Evolutionary conservation across 2,888 invertebrate genomes (phyloP).

Genomic region (Siphlonurus alternatus): DNA sequence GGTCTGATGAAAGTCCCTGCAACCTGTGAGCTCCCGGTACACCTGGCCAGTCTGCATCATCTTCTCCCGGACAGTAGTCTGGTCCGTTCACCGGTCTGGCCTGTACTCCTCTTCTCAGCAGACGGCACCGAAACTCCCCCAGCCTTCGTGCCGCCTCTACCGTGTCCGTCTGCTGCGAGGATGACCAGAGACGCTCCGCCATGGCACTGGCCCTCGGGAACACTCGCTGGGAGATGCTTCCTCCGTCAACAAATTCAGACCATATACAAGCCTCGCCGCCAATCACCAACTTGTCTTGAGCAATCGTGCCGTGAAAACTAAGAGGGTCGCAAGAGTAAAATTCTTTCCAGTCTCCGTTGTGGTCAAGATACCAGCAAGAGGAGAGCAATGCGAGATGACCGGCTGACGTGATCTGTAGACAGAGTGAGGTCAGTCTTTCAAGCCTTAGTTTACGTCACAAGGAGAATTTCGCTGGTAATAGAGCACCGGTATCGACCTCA

Average conservation of each 20-base stretch:
- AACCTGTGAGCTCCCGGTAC: too few species aligned
- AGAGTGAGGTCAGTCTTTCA: too few species aligned
- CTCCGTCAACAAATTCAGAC: constrained; percentile 67
- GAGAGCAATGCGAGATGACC: constrained; percentile 56
- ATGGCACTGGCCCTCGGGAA: constrained; percentile 79
- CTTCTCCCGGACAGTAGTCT: constrained; percentile 23
- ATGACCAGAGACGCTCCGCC: constrained; percentile 67
- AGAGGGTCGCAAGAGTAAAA: constrained; percentile 55
- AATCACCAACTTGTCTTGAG: constrained; percentile 45
- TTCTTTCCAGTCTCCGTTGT: constrained; percentile 52
- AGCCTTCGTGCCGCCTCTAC: constrained; percentile 29
- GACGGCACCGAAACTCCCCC: constrained; percentile 38
- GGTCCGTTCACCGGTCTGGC: constrained; percentile 32
- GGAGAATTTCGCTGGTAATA: too few species aligned
- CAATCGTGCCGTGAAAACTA: constrained; percentile 29
- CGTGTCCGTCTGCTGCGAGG: constrained; percentile 17
- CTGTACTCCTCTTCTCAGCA: constrained; percentile 30
- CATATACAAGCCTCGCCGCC: constrained; percentile 92
- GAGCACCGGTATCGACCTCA: too few species aligned
- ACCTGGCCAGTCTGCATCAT: too few species aligned
- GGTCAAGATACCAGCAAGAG: constrained; percentile 77
- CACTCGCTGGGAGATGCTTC: constrained; percentile 40
- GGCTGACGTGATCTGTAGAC: constrained; percentile 35
- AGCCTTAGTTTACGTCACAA: too few species aligned
- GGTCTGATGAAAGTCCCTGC: too few species aligned